Evolutionary conservation across 2,113 vertebrate genomes (phyloP), one percentile per base, ranked within the genome.

Genomic region (Abramis brama): DNA sequence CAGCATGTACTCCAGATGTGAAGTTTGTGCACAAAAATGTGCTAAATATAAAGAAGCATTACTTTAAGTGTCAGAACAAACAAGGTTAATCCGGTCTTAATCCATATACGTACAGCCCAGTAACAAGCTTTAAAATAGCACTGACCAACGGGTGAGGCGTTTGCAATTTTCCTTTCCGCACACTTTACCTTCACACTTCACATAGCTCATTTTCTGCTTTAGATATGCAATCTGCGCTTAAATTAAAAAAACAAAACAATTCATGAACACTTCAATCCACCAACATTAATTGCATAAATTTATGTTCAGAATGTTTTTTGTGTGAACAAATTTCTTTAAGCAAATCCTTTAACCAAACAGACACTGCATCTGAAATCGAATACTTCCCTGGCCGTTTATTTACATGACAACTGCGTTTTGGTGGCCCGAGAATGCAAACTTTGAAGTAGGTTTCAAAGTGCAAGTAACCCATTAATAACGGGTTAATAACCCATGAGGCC

Each of bases 101-200:
- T 66, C 79, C 68, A 50, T 64, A 71, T 64, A 86, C 71, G 70
- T 64, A 76, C 71, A 52, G 43, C 25, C 30, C 79, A 39, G 64
- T 75, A 81, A 86, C 66, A 81, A 86, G 85, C 85, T 81, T 81
- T 80, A 81, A 79, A 74, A 81, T 50, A 86, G 55, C 52, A n/a
- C 39, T 8, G 43, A 27, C 39, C 47, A 80, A 43, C 21, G 33
- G 47, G 25, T n/a, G 57, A 62, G 57, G 27, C 10, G 23, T 80
- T 80, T 45, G 36, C 33, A 12, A 82, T 19, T 52, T 66, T 82
- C 10, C 43, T 81, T 47, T 81, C 79, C 3, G 12, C 13, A 23
- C 15, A 30, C 8, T 68, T 27, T 43, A 43, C 7, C 39, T 43
- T 43, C 43, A 36, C 36, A 36, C 36, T 36, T 36, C 4, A 43